These are phyloP conservation scores for Tethya wilhelma DNA, from an alignment of 37 sponge, comb jelly and placozoan species.

Conservation along the genomic window DNA sequence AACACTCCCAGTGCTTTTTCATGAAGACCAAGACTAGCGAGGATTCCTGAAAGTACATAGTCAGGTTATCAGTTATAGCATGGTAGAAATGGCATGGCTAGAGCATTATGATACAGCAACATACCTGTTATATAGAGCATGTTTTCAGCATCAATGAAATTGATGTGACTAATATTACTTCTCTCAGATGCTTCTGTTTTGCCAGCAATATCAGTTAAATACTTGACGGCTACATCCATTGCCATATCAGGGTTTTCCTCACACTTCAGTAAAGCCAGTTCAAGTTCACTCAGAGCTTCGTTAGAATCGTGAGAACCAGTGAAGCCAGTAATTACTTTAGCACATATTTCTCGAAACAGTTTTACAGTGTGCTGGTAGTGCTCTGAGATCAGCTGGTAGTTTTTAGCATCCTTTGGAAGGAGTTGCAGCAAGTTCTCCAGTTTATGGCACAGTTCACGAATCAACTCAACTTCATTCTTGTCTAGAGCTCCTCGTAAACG, in stretches of 20 bases:
- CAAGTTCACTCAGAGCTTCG: slow-evolving; percentile 24
- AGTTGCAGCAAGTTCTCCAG: slow-evolving; percentile 13
- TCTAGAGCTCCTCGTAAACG: slow-evolving; percentile 12
- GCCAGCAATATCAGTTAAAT: slow-evolving; percentile 13
- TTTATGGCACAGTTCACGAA: slow-evolving; percentile 13
- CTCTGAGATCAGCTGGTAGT: neutral
- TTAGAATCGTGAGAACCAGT: slow-evolving; percentile 17
- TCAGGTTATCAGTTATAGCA: too few relatives aligned
- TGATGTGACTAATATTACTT: slow-evolving; percentile 8
- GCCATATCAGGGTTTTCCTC: slow-evolving; percentile 9
- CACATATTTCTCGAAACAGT: slow-evolving; percentile 22
- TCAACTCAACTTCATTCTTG: slow-evolving; percentile 8
- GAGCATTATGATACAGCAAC: too few relatives aligned
- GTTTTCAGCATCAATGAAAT: slow-evolving; percentile 27
- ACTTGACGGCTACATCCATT: slow-evolving; percentile 10
- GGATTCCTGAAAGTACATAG: slow-evolving; percentile 21
- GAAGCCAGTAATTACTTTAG: slow-evolving; percentile 21
- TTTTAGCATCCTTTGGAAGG: slow-evolving; percentile 19
- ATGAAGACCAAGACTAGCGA: neutral
- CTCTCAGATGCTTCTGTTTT: neutral
- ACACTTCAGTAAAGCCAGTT: slow-evolving; percentile 12
- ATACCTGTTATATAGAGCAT: slow-evolving; percentile 28
- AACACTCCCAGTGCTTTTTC: slow-evolving; percentile 6
- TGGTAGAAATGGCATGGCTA: too few relatives aligned
- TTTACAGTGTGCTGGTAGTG: slow-evolving; percentile 22